Evolutionary conservation across 2,888 invertebrate species (phyloP), one percentile per base, ranked within the genome.

Genomic region (Holacanthella duospinosa): DNA sequence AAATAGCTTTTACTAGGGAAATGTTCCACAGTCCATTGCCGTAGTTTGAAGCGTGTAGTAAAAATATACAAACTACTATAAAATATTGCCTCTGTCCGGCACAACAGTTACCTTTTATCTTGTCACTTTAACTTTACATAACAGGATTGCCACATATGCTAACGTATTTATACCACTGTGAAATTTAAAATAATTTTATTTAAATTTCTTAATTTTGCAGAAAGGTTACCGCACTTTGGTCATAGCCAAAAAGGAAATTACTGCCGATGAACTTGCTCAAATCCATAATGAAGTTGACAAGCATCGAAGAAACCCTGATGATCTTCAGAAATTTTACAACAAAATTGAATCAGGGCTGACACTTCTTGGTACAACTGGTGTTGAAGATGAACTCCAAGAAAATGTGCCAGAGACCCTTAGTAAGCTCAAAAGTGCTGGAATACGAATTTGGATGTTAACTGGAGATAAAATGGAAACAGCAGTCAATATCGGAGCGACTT

Each of bases 391-490:
- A 56, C 80, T 93, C 16, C 93, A 93, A 74, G 90, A 91, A 53
- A 85, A 85, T 56, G 93, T 93, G 0, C 84, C 86, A 0, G 87
- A 89, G 63, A 92, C 93, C 0, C 79, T 94, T 62, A 85, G 86
- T 55, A 80, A 88, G 1, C 78, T 94, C 44, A 81, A 87, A 60
- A 81, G 83, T 21, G 93, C 93, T 12, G 73, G 73, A 25, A 73
- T 74, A 26, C 63, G 80, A 77, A 84, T 89, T 56, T 94, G 94
- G 93, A 87, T 94, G 71, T 80, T 94, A 29, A 94, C 93, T 0
- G 94, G 94, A 0, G 93, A 94, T 74, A 94, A 93, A 79, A 83
- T 86, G 62, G 91, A 91, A 78, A 91, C 90, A 1, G 90, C 90
- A 0, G 83, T 88, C 55, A 90, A 89, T 76, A 88, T 89, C 53